Evolutionary conservation across 2,888 invertebrate genomes (phyloP).

Genomic region (Leptinotarsa peninsularis): DNA sequence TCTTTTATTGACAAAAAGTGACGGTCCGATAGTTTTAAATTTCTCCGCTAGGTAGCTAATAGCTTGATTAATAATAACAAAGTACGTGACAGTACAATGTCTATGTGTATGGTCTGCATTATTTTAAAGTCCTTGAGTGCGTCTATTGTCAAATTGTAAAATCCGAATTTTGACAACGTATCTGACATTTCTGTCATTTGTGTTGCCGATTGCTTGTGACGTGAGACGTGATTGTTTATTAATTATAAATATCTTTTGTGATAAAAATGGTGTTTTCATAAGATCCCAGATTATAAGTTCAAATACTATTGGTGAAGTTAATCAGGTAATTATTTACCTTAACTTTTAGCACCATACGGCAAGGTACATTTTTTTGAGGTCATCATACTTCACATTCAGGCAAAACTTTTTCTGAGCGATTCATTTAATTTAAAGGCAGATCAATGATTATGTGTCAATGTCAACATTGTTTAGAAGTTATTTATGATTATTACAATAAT

Average conservation of each 20-base stretch:
- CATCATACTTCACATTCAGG: constrained; percentile 4
- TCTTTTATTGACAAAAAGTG: too few species aligned
- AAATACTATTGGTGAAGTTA: constrained; percentile 19
- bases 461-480: background rate
- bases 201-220: constrained; percentile 29
- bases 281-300: constrained; percentile 38
- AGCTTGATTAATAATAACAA: too few species aligned
- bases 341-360: background rate
- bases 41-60: too few species aligned
- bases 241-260: constrained; percentile 46
- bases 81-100: too few species aligned
- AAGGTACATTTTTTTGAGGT: constrained; percentile 10
- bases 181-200: constrained; percentile 19
- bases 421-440: background rate
- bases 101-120: too few species aligned
- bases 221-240: constrained; percentile 42
- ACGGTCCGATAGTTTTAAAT: too few species aligned
- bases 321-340: constrained; percentile 15
- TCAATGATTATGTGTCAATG: constrained; percentile 8
- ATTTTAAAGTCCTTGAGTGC: too few species aligned
- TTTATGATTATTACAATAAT: background rate
- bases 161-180: background rate
- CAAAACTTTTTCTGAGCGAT: constrained; percentile 12
- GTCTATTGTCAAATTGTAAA: background rate
- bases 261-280: constrained; percentile 44